phyloP scores from a whole-genome alignment of 2,113 vertebrate species.

The Crotophaga sulcirostris region DNA sequence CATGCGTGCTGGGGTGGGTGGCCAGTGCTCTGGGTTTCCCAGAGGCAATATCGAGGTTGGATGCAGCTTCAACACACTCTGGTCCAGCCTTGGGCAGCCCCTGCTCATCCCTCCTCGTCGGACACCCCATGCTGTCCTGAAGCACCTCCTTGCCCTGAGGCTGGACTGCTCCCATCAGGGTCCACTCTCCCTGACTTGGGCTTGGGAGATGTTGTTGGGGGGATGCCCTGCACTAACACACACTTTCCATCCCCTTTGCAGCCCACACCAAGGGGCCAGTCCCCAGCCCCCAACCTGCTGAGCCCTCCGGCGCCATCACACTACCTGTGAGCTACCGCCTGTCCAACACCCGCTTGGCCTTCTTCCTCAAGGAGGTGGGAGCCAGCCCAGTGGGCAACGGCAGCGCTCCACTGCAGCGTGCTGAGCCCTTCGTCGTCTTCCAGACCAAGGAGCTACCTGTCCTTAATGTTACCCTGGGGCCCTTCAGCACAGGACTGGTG shows the following conservation, averaged over 20 bases:
- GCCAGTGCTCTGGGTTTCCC: fast-evolving
- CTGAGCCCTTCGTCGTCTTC: constrained; percentile 96
- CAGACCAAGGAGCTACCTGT: constrained; percentile 94
- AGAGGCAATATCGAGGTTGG: fast-evolving
- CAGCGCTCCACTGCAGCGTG: constrained; percentile 78
- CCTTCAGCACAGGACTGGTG: constrained; percentile 87
- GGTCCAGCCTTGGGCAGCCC: not conserved
- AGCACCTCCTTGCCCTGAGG: fast-evolving
- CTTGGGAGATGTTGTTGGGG: not conserved
- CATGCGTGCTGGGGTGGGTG: not conserved
- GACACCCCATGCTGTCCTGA: fast-evolving
- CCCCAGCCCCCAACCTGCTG: constrained; percentile 79
- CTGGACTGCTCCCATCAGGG: fast-evolving
- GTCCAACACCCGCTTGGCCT: constrained; percentile 92
- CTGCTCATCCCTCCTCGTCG: fast-evolving
- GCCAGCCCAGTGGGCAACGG: constrained; percentile 55
- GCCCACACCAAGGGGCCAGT: constrained; percentile 81
- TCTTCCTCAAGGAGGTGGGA: constrained; percentile 89
- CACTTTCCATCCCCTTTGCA: not conserved
- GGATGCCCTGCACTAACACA: fast-evolving
- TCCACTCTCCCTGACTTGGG: not conserved
- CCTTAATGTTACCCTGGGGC: constrained; percentile 91
- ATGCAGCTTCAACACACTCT: not conserved
- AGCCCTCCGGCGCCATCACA: constrained; percentile 72
- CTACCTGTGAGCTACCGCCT: constrained; percentile 93